These are phyloP conservation scores for Pterostichus niger DNA, from an alignment of 2,888 invertebrate species.

Conservation along the genomic window DNA sequence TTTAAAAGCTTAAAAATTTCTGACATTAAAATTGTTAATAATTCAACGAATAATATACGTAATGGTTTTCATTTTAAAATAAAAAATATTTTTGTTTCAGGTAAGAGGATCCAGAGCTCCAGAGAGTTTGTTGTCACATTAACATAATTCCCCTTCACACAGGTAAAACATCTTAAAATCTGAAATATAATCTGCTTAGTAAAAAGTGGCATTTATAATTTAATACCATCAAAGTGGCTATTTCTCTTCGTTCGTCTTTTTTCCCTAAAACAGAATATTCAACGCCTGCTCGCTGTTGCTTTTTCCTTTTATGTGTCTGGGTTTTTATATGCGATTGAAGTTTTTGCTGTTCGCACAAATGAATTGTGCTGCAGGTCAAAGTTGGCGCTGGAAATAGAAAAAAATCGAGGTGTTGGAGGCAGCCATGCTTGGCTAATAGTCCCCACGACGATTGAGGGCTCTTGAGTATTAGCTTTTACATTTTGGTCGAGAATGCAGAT, in stretches of 20 bases:
- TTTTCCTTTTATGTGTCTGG: constrained; percentile 4
- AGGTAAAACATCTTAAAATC: constrained; percentile 9
- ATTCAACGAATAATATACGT: too few species aligned
- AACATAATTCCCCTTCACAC: background rate
- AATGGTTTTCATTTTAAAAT: too few species aligned
- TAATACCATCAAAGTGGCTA: constrained; percentile 35
- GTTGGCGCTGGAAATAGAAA: constrained; percentile 35
- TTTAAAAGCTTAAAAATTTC: too few species aligned
- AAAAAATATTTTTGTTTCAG: constrained; percentile 28
- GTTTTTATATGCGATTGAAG: background rate
- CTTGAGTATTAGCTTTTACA: background rate
- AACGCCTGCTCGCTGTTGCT: constrained; percentile 19
- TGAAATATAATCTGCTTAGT: constrained; percentile 1
- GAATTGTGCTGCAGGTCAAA: constrained; percentile 37
- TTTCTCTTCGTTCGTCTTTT: background rate
- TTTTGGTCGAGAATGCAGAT: constrained; percentile 21
- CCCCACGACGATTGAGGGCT: background rate
- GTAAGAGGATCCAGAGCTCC: background rate
- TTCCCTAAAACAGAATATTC: constrained; percentile 28
- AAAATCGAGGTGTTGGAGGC: constrained; percentile 41
- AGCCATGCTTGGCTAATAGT: constrained; percentile 29
- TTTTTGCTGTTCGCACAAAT: constrained; percentile 30
- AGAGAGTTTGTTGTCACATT: constrained; percentile 5
- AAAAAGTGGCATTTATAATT: constrained; percentile 24
- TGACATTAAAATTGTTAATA: too few species aligned